These are phyloP conservation scores for Lysandra coridon DNA, from an alignment of 2,888 invertebrate genomes.

Conservation along the genomic window DNA sequence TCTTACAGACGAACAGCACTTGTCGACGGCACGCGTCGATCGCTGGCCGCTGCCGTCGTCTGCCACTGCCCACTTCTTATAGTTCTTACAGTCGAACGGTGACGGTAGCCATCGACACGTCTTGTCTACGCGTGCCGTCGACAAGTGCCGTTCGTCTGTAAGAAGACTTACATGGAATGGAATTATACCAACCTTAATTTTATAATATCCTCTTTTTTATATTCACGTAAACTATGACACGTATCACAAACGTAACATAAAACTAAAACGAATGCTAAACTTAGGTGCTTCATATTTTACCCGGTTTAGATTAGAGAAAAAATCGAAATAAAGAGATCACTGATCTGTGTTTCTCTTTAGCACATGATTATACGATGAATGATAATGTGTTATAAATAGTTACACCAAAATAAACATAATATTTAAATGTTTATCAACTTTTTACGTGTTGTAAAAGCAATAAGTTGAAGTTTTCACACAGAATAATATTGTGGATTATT, in stretches of 20 bases:
- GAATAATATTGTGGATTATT: no score
- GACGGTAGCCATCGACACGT: no score
- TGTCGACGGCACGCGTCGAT: no score
- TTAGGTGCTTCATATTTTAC: conserved; percentile 45
- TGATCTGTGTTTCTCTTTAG: background rate
- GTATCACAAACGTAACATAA: conserved; percentile 50
- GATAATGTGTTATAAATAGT: background rate
- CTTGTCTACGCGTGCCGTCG: no score
- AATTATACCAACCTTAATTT: conserved; percentile 70
- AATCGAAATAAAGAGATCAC: background rate
- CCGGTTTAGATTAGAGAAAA: background rate
- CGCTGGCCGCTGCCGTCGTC: no score
- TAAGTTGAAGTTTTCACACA: no score
- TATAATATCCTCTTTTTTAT: conserved; percentile 80
- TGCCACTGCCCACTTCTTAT: no score
- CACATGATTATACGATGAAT: background rate
- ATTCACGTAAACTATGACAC: conserved; percentile 66
- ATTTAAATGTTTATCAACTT: background rate
- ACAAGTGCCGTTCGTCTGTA: no score
- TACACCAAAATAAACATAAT: background rate
- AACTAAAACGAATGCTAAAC: conserved; percentile 47
- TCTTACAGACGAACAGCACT: no score
- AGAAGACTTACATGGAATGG: no score
- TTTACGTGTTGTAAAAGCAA: background rate
- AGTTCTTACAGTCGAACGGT: no score